Percentiles rank a stretch among this genome's conserved stretches.
Conservation (phyloP, 2,888 invertebrate genomes). For the Cyrtodaria siliqua region DNA sequence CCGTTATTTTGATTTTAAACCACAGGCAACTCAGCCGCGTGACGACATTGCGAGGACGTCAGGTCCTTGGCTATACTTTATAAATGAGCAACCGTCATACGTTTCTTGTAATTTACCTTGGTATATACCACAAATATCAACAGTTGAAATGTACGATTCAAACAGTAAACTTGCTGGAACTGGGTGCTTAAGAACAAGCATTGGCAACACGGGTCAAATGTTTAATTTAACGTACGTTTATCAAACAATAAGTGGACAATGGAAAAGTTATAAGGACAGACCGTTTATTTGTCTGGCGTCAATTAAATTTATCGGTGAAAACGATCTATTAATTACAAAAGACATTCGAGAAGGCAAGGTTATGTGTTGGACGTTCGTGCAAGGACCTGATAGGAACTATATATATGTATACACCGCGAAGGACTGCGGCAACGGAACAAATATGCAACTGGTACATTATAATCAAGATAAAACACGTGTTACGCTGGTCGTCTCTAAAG, state of each 20-base stretch:
- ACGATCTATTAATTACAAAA: constrained; percentile 55
- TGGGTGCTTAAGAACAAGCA: constrained; percentile 46
- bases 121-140: constrained; percentile 59
- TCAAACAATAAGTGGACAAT: constrained; percentile 25
- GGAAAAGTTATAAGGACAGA: constrained; percentile 26
- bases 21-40: constrained; percentile 6
- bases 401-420: constrained; percentile 52
- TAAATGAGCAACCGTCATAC: constrained; percentile 47
- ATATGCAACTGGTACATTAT: constrained; percentile 56
- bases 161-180: constrained; percentile 25
- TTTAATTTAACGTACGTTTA: constrained; percentile 50
- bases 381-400: constrained; percentile 32
- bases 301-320: constrained; percentile 56
- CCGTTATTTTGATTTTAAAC: constrained; percentile 54
- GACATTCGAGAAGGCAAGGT: constrained; percentile 37
- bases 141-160: constrained; percentile 50
- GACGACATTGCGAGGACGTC: constrained; percentile 39
- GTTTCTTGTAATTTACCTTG: constrained; percentile 59
- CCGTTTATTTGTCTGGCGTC: constrained; percentile 59
- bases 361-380: constrained; percentile 60
- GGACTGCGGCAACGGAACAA: constrained; percentile 62
- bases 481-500: constrained; percentile 45
- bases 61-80: constrained; percentile 56
- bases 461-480: constrained; percentile 40
- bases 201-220: constrained; percentile 37